phyloP scores from a whole-genome alignment of 2,113 vertebrate genomes.

The Sylvietta virens region DNA sequence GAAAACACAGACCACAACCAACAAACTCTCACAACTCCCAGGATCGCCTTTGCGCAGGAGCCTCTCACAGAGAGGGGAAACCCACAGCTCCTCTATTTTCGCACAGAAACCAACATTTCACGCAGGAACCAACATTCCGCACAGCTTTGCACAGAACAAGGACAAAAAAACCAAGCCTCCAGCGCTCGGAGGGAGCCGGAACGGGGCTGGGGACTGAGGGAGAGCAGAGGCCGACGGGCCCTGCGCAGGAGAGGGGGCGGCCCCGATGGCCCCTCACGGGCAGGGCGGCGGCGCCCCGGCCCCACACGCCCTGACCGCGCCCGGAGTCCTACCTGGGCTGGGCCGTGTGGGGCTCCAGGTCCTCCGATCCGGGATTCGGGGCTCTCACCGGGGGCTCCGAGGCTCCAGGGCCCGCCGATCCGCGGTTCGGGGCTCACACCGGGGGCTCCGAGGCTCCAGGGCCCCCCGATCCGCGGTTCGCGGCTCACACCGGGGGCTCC shows the following conservation, averaged over 20 bases:
- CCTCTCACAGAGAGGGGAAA: no score
- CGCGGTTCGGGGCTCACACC: neutral
- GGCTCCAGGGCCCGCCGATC: no score
- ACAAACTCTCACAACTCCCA: neutral
- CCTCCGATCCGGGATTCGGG: neutral
- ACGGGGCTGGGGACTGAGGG: neutral
- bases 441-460: neutral
- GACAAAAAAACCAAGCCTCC: no score
- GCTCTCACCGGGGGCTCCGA: no score
- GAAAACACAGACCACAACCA: neutral
- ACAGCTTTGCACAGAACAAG: neutral
- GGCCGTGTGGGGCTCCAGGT: neutral
- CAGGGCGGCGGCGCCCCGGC: neutral
- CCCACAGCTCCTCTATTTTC: neutral
- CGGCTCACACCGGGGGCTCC: no score
- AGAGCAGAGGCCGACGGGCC: neutral
- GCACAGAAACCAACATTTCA: neutral
- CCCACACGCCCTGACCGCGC: neutral
- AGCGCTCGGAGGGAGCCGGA: neutral
- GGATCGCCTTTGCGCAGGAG: neutral
- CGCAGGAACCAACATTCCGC: neutral
- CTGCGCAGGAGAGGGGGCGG: neutral
- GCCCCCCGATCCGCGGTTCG: neutral
- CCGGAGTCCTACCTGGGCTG: neutral
- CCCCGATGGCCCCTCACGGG: neutral